phyloP scores from a whole-genome alignment of 2,113 vertebrate genomes.

The Propithecus coquereli region DNA sequence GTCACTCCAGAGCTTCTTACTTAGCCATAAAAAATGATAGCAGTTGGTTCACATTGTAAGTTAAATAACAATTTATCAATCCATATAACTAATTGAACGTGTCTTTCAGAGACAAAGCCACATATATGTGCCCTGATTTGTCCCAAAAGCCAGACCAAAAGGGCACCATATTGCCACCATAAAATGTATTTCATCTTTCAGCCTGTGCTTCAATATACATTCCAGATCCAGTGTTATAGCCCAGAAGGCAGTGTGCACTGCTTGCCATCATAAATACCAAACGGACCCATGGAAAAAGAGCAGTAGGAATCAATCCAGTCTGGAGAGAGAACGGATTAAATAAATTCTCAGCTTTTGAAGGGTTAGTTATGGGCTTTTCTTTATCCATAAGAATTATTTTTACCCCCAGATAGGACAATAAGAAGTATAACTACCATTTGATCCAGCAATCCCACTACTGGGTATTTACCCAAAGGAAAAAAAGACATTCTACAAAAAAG shows the following conservation, averaged over 20 bases:
- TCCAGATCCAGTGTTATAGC: too few species aligned
- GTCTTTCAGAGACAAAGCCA: not conserved
- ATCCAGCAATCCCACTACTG: too few species aligned
- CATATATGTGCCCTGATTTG: not conserved
- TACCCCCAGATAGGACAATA: not conserved
- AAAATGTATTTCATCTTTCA: not conserved
- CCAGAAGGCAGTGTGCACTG: not conserved
- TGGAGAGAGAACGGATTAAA: not conserved
- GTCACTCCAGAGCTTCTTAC: not conserved
- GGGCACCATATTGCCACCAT: not conserved
- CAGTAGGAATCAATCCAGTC: not conserved
- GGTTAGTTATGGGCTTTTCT: not conserved
- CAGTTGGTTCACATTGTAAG: not conserved
- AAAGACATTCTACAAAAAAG: too few species aligned
- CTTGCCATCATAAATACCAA: not conserved
- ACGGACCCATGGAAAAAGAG: not conserved
- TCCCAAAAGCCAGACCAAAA: constrained; percentile 41
- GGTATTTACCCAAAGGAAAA: too few species aligned
- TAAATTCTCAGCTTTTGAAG: not conserved
- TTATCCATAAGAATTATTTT: not conserved
- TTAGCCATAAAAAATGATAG: constrained; percentile 26
- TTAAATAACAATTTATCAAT: constrained; percentile 43
- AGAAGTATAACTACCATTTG: too few species aligned
- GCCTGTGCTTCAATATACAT: not conserved
- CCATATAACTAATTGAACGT: not conserved